phyloP scores from a whole-genome alignment of 2,888 invertebrate species.

The Sarcophaga variegata region DNA sequence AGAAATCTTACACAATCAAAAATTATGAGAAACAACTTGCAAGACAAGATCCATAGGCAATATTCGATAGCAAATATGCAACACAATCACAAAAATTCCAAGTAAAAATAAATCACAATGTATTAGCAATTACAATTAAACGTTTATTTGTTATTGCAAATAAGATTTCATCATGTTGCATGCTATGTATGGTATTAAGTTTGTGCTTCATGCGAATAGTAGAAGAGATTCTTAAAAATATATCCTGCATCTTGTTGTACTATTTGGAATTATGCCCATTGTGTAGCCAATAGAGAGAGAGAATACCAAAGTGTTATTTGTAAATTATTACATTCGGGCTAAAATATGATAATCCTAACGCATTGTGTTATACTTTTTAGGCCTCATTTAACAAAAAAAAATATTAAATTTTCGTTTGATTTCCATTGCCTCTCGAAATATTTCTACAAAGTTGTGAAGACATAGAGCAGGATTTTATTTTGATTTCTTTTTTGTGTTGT shows the following conservation, averaged over 20 bases:
- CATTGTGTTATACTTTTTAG: constrained; percentile 3
- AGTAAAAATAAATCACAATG: too few relatives aligned
- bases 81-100: too few relatives aligned
- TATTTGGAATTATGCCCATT: constrained; percentile 61
- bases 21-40: too few relatives aligned
- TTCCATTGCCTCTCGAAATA: background rate
- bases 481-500: background rate
- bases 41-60: too few relatives aligned
- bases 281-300: constrained; percentile 14
- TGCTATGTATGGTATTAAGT: too few relatives aligned
- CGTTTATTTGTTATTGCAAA: background rate
- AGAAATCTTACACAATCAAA: too few relatives aligned
- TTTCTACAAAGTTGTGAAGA: background rate
- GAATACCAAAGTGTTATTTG: constrained; percentile 24
- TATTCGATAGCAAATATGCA: too few relatives aligned
- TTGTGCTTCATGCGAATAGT: too few relatives aligned
- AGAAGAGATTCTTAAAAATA: too few relatives aligned
- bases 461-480: background rate
- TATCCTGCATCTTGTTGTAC: background rate
- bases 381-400: constrained; percentile 37
- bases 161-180: background rate
- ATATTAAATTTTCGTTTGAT: background rate
- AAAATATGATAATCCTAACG: background rate
- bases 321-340: constrained; percentile 15
- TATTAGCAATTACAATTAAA: background rate